Evolutionary conservation across 2,888 invertebrate species (phyloP).

Genomic region (Pollenia labialis): DNA sequence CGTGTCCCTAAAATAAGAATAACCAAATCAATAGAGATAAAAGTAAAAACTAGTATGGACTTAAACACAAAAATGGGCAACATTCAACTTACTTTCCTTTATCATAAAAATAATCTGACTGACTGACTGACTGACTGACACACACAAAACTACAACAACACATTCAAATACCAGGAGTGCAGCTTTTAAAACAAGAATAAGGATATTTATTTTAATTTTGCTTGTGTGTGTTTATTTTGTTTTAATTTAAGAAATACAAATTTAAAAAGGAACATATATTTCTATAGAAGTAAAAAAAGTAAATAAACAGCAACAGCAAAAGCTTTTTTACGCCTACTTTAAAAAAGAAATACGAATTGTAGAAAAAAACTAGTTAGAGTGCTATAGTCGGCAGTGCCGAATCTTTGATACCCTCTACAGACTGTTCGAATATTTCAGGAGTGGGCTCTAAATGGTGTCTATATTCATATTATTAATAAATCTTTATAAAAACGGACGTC

Average conservation of each 20-base stretch:
- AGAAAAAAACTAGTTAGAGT: too few relatives aligned
- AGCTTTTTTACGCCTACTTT: slow-evolving; percentile 18
- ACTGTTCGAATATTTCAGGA: too few relatives aligned
- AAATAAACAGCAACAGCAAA: slow-evolving; percentile 11
- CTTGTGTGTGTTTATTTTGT: not conserved
- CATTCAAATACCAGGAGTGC: slow-evolving; percentile 63
- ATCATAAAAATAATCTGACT: not conserved
- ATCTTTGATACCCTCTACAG: too few relatives aligned
- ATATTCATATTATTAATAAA: too few relatives aligned
- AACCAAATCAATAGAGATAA: not conserved
- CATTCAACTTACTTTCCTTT: not conserved
- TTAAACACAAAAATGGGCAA: slow-evolving; percentile 5
- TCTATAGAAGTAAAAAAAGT: slow-evolving; percentile 7
- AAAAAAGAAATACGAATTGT: not conserved
- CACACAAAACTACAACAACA: slow-evolving; percentile 67
- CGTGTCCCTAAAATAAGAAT: slow-evolving; percentile 22
- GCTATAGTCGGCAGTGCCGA: too few relatives aligned
- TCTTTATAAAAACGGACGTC: too few relatives aligned
- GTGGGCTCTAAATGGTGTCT: too few relatives aligned
- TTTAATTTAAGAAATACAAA: not conserved
- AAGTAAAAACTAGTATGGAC: not conserved
- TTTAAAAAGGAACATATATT: not conserved
- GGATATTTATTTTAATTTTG: slow-evolving; percentile 7
- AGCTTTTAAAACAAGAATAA: slow-evolving; percentile 43
- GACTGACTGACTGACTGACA: not conserved